Evolutionary conservation across 2,113 vertebrate species (phyloP), one percentile per base, ranked within the genome.

Genomic region (Pterocles orientalis): DNA sequence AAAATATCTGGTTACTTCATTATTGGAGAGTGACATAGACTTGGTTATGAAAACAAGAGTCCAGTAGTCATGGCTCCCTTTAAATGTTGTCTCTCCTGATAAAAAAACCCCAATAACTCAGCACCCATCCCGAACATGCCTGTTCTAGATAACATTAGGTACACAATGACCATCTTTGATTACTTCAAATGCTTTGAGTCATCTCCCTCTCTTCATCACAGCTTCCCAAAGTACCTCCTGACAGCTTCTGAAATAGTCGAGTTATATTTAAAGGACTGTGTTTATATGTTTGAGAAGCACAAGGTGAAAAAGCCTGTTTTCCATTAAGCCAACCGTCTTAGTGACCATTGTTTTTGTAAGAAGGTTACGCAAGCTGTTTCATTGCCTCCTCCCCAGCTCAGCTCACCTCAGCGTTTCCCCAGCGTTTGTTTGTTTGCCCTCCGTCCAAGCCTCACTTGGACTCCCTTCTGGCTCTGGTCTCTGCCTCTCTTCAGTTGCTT

Each of bases 1-100:
- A 82, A 90, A 82, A 94, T 72, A 76, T 80, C 72, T 93, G 85
- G 69, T 93, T 91, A 88, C 86, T 93, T 94, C 84, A 73, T 96
- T 87, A 91, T 62, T 89, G 73, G 53, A 60, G 65, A 61, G 66
- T 77, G 92, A 91, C 47, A 78, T 89, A 90, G 69, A 88, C 76
- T 94, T 92, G 70, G 70, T 90, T 96, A 90, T 95, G 76, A 93
- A 93, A 92, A 78, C 72, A 77, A 70, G 54, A 70, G 62, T 62
- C 91, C 66, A 70, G 91, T 89, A 91, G 90, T 86, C 90, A 87
- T 69, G 62, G 36, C 84, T 90, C 54, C 88, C 62, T 76, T 94
- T 69, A 91, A 84, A 84, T 91, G 41, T 64, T 93, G 65, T 54
- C 61, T 89, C 41, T 68, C 12, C 57, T 89, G 48, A 61, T 86